Evolutionary conservation across 2,113 vertebrate species (phyloP).

Genomic region (Halichoerus grypus): DNA sequence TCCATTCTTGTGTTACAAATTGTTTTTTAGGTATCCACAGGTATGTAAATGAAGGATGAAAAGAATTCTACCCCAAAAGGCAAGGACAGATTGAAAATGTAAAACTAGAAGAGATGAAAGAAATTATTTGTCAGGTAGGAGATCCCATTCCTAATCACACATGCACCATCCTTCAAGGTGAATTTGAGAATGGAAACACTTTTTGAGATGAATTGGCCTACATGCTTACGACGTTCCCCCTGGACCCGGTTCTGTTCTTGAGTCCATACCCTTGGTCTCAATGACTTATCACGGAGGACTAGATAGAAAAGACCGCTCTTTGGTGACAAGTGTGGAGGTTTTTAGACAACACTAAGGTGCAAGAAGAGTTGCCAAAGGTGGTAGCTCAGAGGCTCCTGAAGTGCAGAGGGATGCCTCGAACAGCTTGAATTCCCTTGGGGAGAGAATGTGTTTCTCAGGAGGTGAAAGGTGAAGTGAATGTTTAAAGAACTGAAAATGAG

Average conservation of each 20-base stretch:
- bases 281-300: neutral
- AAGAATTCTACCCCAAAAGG: neutral
- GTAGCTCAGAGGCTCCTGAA: neutral
- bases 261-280: neutral
- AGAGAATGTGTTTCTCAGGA: neutral
- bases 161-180: neutral
- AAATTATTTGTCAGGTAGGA: neutral
- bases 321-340: neutral
- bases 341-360: neutral
- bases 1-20: neutral
- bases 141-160: slow-evolving; percentile 8
- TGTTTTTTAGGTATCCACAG: neutral
- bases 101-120: neutral
- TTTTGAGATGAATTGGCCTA: neutral
- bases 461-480: slow-evolving; percentile 5
- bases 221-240: neutral
- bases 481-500: slow-evolving; percentile 30
- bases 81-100: neutral
- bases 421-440: slow-evolving; percentile 33
- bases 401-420: neutral
- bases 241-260: neutral
- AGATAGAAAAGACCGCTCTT: neutral
- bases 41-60: neutral
- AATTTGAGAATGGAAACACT: neutral
- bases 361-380: neutral